Evolutionary conservation across 2,888 invertebrate species (phyloP).

Genomic region (Notodonta ziczac): DNA sequence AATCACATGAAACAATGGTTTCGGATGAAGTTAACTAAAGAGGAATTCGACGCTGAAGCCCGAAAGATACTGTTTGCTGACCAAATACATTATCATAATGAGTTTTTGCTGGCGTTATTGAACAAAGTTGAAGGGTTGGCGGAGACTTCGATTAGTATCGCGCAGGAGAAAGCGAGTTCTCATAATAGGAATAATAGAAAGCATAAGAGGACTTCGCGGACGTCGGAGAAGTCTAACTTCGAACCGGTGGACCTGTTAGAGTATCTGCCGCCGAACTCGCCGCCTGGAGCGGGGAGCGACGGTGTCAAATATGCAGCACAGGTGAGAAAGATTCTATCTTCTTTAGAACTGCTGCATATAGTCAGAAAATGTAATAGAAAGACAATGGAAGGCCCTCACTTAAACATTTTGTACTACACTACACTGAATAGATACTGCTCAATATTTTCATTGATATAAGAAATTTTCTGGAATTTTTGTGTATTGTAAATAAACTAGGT

Average conservation of each 20-base stretch:
- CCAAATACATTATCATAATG: slow-evolving; percentile 93
- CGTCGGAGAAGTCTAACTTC: slow-evolving; percentile 85
- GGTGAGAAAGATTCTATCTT: slow-evolving; percentile 42
- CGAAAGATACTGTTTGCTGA: slow-evolving; percentile 89
- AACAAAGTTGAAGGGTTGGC: slow-evolving; percentile 88
- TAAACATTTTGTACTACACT: too few relatives aligned
- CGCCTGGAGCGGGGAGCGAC: slow-evolving; percentile 79
- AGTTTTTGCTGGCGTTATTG: slow-evolving; percentile 91
- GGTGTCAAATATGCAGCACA: slow-evolving; percentile 80
- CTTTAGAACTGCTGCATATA: too few relatives aligned
- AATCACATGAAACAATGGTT: slow-evolving; percentile 91
- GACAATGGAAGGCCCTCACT: too few relatives aligned
- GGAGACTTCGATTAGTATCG: slow-evolving; percentile 71
- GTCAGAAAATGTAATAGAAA: too few relatives aligned
- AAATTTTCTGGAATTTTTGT: too few relatives aligned
- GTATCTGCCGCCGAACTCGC: slow-evolving; percentile 83
- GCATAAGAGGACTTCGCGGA: slow-evolving; percentile 82
- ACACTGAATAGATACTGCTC: too few relatives aligned
- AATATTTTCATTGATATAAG: too few relatives aligned
- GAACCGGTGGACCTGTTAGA: slow-evolving; percentile 86
- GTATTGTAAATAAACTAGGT: too few relatives aligned
- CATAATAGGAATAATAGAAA: slow-evolving; percentile 74
- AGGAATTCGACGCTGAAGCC: slow-evolving; percentile 93
- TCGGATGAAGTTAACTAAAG: slow-evolving; percentile 89
- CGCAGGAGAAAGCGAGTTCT: slow-evolving; percentile 71